Percentiles rank a stretch among this genome's conserved stretches.
These are phyloP conservation scores for Callospermophilus lateralis DNA, from an alignment of 2,113 vertebrate genomes.

Conservation along the genomic window DNA sequence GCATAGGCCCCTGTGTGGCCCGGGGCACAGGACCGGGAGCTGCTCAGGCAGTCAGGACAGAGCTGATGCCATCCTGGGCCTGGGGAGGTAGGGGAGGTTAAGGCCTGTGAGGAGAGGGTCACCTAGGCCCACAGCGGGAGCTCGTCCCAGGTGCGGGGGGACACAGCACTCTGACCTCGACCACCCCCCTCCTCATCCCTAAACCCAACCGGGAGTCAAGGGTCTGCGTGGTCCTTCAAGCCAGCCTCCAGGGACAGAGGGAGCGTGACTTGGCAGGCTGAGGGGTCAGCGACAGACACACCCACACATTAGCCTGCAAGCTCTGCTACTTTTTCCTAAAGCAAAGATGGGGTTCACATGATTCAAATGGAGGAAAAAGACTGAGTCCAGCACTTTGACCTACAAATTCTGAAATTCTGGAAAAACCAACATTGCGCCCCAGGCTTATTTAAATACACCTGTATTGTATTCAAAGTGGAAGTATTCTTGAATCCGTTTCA, in stretches of 20 bases:
- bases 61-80: too few relatives aligned
- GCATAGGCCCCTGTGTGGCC: background rate
- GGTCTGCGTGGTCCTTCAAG: too few relatives aligned
- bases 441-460: background rate
- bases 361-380: background rate
- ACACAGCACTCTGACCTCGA: background rate
- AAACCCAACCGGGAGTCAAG: background rate
- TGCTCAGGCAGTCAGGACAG: background rate
- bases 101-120: background rate
- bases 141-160: fast-evolving
- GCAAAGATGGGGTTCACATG: background rate
- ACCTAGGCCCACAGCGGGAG: too few relatives aligned
- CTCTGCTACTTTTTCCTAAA: background rate
- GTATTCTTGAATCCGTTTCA: background rate
- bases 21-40: background rate
- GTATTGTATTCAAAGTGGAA: background rate
- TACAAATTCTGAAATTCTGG: background rate
- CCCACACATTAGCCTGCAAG: background rate
- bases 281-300: background rate
- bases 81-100: background rate
- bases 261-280: fast-evolving
- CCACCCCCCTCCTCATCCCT: background rate
- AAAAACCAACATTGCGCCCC: too few relatives aligned
- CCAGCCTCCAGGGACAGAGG: background rate
- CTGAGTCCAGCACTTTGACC: background rate